Evolutionary conservation across 2,888 invertebrate species (phyloP).

Genomic region (Hirtodrosophila alboralis): DNA sequence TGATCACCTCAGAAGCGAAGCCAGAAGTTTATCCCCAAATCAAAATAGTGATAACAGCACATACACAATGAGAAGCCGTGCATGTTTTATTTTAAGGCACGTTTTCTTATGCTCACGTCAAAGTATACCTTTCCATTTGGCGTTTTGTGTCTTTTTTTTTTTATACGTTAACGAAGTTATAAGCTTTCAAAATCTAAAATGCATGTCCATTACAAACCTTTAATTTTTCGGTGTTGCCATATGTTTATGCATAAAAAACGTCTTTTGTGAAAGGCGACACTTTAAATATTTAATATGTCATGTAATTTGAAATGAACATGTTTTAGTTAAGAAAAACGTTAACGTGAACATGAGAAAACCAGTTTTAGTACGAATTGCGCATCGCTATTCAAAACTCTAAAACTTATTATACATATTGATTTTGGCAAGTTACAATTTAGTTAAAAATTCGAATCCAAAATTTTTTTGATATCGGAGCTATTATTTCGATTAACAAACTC

Average conservation of each 20-base stretch:
- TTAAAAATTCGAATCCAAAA: slow-evolving; percentile 15
- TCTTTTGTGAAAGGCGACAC: too few species aligned
- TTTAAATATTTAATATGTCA: too few species aligned
- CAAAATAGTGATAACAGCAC: slow-evolving; percentile 84
- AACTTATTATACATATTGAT: not conserved
- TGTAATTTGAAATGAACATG: too few species aligned
- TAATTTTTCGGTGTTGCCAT: too few species aligned
- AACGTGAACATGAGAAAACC: too few species aligned
- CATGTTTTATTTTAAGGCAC: slow-evolving; percentile 4
- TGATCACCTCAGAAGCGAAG: slow-evolving; percentile 80
- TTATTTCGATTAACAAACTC: slow-evolving; percentile 24
- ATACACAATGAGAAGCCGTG: slow-evolving; percentile 79
- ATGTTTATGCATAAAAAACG: too few species aligned
- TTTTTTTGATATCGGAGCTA: slow-evolving; percentile 13
- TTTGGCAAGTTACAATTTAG: slow-evolving; percentile 14
- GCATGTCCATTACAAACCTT: too few species aligned
- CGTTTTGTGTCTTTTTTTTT: not conserved
- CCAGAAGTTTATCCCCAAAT: slow-evolving; percentile 83
- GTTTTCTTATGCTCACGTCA: slow-evolving; percentile 5
- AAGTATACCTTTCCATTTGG: not conserved
- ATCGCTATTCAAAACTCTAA: slow-evolving; percentile 16
- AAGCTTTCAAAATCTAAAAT: too few species aligned
- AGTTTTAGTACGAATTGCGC: not conserved
- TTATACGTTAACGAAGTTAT: too few species aligned
- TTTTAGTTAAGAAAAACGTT: too few species aligned